Evolutionary conservation across 37 sponge, comb jelly and placozoan genomes (phyloP), one percentile per base, ranked within the genome.

Genomic region (Lycopodina hypogea): DNA sequence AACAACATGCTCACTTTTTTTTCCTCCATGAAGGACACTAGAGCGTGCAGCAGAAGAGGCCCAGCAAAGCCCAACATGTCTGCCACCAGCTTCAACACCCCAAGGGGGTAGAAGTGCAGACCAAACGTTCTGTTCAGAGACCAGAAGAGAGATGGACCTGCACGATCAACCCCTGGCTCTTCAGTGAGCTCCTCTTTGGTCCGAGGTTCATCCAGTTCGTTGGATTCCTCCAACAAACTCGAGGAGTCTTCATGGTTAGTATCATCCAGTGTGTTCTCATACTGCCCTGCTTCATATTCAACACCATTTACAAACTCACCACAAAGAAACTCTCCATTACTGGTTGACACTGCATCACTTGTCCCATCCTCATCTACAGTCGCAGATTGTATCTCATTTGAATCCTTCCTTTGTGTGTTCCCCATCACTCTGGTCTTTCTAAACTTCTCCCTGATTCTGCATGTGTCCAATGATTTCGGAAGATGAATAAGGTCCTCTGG

Each of bases 81-180:
- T 30, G 84, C 76, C 32, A 69, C 26, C 22, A 98, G 64, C 71
- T 93, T 96, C 24, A 98, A 80, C 39, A 96, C 15, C n/a, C 90
- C 92, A 33, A 96, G 86, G n/a, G 97, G 96, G 57, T 96, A 98
- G 83, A 91, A 98, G 15, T 83, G 84, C 58, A 82, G 81, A 0
- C 99, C 99, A 82, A 93, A 96, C 1, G 97, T 83, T 56, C 81
- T 65, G 68, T 96, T 95, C 41, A 96, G 69, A 33, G 93, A 75
- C 66, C 63, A 32, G 21, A 93, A 73, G 37, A 97, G 88, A 7
- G 83, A 72, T 26, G 79, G 36, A 32, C 21, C 21, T 18, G 30
- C 26, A 37, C 35, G 19, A 52, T 21, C 28, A 59, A 6, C n/a
- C 9, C 9, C 48, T 45, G 38, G 23, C 11, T 72, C 34, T 39